Evolutionary conservation across 2,888 invertebrate species (phyloP), one percentile per base, ranked within the genome.

Genomic region (Drosophila dives): DNA sequence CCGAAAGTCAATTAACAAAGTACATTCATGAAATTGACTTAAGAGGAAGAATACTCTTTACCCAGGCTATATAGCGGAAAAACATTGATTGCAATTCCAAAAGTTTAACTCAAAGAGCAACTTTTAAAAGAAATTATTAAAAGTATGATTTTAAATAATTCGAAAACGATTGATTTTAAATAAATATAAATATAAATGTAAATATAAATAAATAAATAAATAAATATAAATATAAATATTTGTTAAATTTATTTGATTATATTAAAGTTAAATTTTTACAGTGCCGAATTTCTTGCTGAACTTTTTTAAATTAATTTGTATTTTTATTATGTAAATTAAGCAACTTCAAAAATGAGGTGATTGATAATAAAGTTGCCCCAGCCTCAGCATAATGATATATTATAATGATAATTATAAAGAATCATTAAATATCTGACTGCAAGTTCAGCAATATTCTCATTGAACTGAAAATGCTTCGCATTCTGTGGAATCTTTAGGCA

Each of bases 1-100:
- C 32, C 45, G 50, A 49, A 68, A 70, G 45, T 60, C 40, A 68
- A 74, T 65, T 69, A 45, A 50, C 77, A 56, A 63, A 64, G 63
- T 63, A 49, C 23, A 77, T 68, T 64, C 59, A 17, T 64, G 72
- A n/a, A 45, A 45, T 33, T 59, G 55, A 70, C 50, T 62, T 42
- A 2, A 33, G 42, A 23, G 4, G 23, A 50, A 40, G 23, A 50
- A 40, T 23, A 50, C 36, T 45, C 15, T 38, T 23, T 29, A 10
- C 20, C 12, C 20, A 12, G 23, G 38, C 20, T 20, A 48, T 17
- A 15, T 5, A 17, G 6, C 15, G 34, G 6, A 29, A 34, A 23
- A 20, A 23, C 6, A 12, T 42, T 20, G 12, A 29, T 23, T 38
- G 32, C 48, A 23, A 38, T 66, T 23, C 23, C 11, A 10, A 15